These are phyloP conservation scores for Onthophagus taurus DNA, from an alignment of 1,140 invertebrate genomes.

Conservation along the genomic window DNA sequence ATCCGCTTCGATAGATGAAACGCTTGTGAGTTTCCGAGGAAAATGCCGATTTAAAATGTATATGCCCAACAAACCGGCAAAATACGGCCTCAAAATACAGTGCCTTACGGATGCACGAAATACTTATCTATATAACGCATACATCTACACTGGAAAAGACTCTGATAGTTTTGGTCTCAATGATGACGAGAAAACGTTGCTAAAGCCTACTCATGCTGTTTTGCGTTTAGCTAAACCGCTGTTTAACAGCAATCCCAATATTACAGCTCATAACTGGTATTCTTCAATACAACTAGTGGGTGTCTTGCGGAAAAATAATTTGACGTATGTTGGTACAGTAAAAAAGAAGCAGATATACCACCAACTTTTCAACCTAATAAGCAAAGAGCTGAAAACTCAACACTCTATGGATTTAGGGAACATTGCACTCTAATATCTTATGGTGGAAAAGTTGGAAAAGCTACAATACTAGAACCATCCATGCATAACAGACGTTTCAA, in stretches of 20 bases:
- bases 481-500: slow-evolving; percentile 21
- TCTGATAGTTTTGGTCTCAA: slow-evolving; percentile 23
- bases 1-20: slow-evolving; percentile 33
- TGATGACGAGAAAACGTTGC: slow-evolving; percentile 20
- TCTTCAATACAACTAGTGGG: slow-evolving; percentile 30
- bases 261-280: slow-evolving; percentile 37
- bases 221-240: slow-evolving; percentile 25
- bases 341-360: slow-evolving; percentile 11
- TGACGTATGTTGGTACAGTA: slow-evolving; percentile 27
- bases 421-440: not conserved
- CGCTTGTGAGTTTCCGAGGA: slow-evolving; percentile 37
- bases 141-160: slow-evolving; percentile 32
- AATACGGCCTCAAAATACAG: slow-evolving; percentile 40
- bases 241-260: slow-evolving; percentile 26
- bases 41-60: slow-evolving; percentile 36
- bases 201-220: slow-evolving; percentile 23
- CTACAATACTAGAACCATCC: slow-evolving; percentile 21
- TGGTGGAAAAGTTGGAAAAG: not conserved
- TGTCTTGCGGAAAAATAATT: slow-evolving; percentile 23
- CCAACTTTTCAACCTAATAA: not conserved
- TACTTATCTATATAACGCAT: slow-evolving; percentile 30
- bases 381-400: not conserved
- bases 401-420: not conserved
- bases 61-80: slow-evolving; percentile 38
- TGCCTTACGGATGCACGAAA: slow-evolving; percentile 29